Evolutionary conservation across 2,888 invertebrate genomes (phyloP), one percentile per base, ranked within the genome.

Genomic region (Sarcophaga caerulescens): DNA sequence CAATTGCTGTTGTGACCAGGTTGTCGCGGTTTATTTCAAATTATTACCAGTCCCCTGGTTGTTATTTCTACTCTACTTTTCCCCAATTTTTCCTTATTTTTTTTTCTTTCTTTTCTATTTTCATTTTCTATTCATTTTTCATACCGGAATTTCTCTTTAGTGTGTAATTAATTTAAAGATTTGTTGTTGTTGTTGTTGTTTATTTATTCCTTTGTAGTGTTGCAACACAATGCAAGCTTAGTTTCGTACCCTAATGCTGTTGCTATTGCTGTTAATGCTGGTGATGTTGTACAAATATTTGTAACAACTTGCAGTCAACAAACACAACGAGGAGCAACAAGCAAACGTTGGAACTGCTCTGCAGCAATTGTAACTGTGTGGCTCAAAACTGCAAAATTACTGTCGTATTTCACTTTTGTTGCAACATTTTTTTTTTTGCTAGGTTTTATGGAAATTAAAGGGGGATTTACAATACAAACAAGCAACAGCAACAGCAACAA

Each of bases 101-200:
- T 19, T 21, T 66, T 45, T 45, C 10, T 74, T 59, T 65, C 11
- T 17, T 52, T 66, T 66, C n/a, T 5, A 57, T 21, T 74, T 60
- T 59, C 77, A n/a, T 23, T 59, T 52, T 19, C 4, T n/a, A 23
- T 44, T 65, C 57, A 74, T 60, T 79, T 79, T 75, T 85, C 52
- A 52, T 52, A 25, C 66, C 65, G 71, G 47, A 82, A 85, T 85
- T 85, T 85, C 68, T 75, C 75, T 73, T 73, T 57, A 47, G 78
- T 75, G 75, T 82, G 66, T 68, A 79, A 82, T 85, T 85, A 80
- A 80, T 80, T 82, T 82, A 62, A 45, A 82, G 82, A 85, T 79
- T 79, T 85, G 57, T 79, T 21, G 79, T 35, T 35, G 35, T 35
- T 35, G 8, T 35, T 35, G 8, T 35, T 10, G 35, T 2, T 35